These are phyloP conservation scores for Rhinoraja longicauda DNA, from an alignment of 2,797 vertebrate species.

Conservation along the genomic window DNA sequence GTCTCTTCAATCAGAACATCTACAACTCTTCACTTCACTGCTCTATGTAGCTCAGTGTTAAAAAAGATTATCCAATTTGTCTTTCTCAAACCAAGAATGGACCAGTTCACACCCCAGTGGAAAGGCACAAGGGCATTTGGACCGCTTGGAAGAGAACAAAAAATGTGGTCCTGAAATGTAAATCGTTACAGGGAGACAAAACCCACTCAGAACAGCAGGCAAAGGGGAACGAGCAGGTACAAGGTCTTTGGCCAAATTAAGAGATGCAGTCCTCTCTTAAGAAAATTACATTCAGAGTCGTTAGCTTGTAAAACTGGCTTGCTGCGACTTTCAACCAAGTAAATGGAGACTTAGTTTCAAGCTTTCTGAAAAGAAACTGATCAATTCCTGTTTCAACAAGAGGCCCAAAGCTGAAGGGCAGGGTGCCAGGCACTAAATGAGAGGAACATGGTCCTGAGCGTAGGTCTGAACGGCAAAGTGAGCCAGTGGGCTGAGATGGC, in stretches of 20 bases:
- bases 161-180: background rate
- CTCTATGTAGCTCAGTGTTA: background rate
- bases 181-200: background rate
- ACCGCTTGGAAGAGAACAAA: background rate
- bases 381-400: background rate
- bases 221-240: background rate
- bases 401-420: background rate
- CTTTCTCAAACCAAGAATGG: background rate
- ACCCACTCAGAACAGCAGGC: background rate
- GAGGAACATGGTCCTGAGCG: conserved; percentile 18
- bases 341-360: background rate
- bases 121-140: background rate
- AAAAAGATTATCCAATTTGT: background rate
- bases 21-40: background rate
- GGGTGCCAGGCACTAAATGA: background rate
- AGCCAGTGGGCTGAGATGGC: background rate
- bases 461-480: background rate
- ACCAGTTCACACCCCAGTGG: background rate
- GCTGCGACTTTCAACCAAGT: background rate
- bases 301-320: background rate
- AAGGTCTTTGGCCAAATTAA: background rate
- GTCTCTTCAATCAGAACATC: background rate
- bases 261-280: background rate
- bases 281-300: background rate
- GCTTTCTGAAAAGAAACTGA: background rate